These are phyloP conservation scores for Centropyge bicolor DNA, from an alignment of 2,797 vertebrate genomes.

Conservation along the genomic window DNA sequence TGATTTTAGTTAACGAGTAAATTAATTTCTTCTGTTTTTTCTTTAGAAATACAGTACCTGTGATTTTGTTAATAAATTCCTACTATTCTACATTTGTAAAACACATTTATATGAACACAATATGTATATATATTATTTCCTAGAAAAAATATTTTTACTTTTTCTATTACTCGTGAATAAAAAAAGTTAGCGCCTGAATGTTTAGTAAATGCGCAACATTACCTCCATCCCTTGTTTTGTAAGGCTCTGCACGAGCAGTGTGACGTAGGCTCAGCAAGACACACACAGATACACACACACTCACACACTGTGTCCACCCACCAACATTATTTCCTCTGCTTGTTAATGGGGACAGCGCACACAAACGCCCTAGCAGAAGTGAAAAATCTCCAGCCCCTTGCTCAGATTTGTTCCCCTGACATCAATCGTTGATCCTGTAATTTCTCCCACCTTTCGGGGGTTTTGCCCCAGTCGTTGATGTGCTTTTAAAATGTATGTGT, in stretches of 20 bases:
- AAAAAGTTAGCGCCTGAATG: slow-evolving; percentile 16
- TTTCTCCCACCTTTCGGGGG: slow-evolving; percentile 77
- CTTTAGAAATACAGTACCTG: background rate
- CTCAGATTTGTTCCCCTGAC: slow-evolving; percentile 80
- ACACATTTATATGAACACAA: background rate
- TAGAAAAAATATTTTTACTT: slow-evolving; percentile 1
- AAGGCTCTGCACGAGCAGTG: slow-evolving; percentile 52
- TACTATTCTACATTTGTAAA: background rate
- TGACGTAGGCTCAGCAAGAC: slow-evolving; percentile 45
- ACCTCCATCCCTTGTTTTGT: slow-evolving; percentile 57
- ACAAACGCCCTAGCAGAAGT: slow-evolving; percentile 61
- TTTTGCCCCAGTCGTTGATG: slow-evolving; percentile 70
- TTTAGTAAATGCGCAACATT: slow-evolving; percentile 33
- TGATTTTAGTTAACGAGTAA: slow-evolving; percentile 19
- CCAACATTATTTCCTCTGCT: slow-evolving; percentile 70
- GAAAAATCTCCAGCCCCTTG: slow-evolving; percentile 71
- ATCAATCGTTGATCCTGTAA: slow-evolving; percentile 83
- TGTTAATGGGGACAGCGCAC: slow-evolving; percentile 74
- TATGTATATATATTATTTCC: background rate
- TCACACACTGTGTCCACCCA: slow-evolving; percentile 70
- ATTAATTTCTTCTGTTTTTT: background rate
- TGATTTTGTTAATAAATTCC: background rate
- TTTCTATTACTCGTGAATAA: background rate
- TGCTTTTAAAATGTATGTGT: slow-evolving; percentile 84
- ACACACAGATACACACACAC: slow-evolving; percentile 25